Percentiles rank a stretch among this genome's conserved stretches.
Evolutionary conservation across 35 echinoderm and acorn worm species (phyloP).

Genomic region (Hemicentrotus pulcherrimus): DNA sequence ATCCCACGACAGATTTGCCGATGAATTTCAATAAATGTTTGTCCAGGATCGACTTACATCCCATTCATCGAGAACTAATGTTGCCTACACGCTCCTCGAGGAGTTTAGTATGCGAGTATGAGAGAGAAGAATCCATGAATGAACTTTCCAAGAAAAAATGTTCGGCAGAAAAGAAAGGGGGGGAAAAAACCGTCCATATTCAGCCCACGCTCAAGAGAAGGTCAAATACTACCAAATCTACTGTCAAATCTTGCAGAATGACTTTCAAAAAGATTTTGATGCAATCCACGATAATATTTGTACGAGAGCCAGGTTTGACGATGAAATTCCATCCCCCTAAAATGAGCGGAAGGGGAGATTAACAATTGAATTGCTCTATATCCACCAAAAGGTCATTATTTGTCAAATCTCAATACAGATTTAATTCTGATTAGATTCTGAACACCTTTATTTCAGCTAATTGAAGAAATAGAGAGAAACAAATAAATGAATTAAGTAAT

Average conservation of each 20-base stretch:
- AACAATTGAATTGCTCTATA: not conserved
- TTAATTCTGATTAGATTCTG: not conserved
- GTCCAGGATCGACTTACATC: not conserved
- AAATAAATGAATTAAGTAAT: not conserved
- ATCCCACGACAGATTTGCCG: not conserved
- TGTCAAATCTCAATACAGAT: not conserved
- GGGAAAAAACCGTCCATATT: not conserved
- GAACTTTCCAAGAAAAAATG: not conserved
- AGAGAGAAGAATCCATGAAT: not conserved
- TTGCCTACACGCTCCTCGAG: not conserved
- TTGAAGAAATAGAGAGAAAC: not conserved
- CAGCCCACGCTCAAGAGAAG: not conserved
- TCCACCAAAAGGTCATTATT: not conserved
- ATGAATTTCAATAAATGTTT: not conserved
- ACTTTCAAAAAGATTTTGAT: not conserved
- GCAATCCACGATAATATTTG: not conserved
- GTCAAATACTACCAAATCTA: not conserved
- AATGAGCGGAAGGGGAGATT: not conserved
- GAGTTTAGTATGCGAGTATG: not conserved
- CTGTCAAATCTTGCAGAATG: not conserved
- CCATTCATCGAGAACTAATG: not conserved
- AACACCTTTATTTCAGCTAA: not conserved
- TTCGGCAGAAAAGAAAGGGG: not conserved
- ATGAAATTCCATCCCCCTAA: not conserved
- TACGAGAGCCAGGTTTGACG: not conserved